Evolutionary conservation across 2,888 invertebrate species (phyloP).

Genomic region (Rotaria sp.): DNA sequence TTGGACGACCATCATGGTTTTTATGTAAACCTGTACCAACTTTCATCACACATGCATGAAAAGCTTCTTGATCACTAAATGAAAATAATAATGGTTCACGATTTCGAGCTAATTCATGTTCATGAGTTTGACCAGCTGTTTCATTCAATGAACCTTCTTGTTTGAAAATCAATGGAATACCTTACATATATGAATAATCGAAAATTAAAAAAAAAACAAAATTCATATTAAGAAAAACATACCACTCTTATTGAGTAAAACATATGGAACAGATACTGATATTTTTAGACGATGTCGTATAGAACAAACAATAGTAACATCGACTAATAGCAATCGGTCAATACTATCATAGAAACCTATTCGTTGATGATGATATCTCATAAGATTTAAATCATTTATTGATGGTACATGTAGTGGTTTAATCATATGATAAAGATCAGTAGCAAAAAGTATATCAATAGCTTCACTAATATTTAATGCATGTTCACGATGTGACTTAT

Average conservation of each 20-base stretch:
- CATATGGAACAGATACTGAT: background rate
- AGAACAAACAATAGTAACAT: background rate
- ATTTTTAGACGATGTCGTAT: background rate
- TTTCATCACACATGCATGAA: slow-evolving; percentile 48
- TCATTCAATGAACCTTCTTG: slow-evolving; percentile 64
- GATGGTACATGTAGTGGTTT: slow-evolving; percentile 1
- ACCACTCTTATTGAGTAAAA: background rate
- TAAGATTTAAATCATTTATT: background rate
- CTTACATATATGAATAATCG: slow-evolving; percentile 72
- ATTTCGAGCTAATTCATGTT: slow-evolving; percentile 86
- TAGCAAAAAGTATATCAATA: background rate
- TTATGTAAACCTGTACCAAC: slow-evolving; percentile 34
- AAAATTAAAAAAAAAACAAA: slow-evolving; percentile 72
- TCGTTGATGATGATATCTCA: background rate
- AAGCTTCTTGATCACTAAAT: slow-evolving; percentile 79
- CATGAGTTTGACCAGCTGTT: slow-evolving; percentile 74
- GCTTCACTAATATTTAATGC: background rate
- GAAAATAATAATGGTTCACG: slow-evolving; percentile 85
- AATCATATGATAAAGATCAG: background rate
- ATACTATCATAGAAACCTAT: background rate
- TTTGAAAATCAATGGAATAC: slow-evolving; percentile 84
- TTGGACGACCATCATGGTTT: background rate
- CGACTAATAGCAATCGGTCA: background rate
- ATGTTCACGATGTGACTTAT: slow-evolving; percentile 28
- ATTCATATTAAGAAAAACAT: background rate